These are phyloP conservation scores for Jaculus jaculus DNA, from an alignment of 2,113 vertebrate species.

Conservation along the genomic window DNA sequence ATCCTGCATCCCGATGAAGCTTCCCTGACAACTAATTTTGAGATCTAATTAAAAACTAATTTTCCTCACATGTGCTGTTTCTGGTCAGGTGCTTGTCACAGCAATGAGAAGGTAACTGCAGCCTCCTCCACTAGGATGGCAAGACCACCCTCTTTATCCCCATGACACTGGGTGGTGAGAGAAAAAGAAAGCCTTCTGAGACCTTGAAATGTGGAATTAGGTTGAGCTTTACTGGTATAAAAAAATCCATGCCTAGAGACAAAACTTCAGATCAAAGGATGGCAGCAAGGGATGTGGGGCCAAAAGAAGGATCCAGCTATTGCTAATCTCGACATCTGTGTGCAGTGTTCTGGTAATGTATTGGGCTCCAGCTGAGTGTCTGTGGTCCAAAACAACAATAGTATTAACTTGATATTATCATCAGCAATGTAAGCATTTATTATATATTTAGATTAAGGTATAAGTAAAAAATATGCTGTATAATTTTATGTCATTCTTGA, in stretches of 20 bases:
- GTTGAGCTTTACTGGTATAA: neutral
- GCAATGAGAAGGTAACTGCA: too few relatives aligned
- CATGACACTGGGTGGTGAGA: neutral
- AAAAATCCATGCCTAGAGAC: neutral
- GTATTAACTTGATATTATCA: neutral
- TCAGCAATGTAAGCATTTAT: neutral
- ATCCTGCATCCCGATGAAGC: too few relatives aligned
- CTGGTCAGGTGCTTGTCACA: too few relatives aligned
- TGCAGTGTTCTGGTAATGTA: neutral
- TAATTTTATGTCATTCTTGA: neutral
- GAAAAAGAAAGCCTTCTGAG: neutral
- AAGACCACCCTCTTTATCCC: too few relatives aligned
- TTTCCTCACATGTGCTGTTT: too few relatives aligned
- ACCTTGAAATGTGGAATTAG: neutral
- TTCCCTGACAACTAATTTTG: too few relatives aligned
- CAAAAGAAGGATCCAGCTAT: neutral
- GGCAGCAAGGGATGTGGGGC: rapidly evolving
- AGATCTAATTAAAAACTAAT: too few relatives aligned
- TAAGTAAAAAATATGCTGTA: neutral
- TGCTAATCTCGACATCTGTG: neutral
- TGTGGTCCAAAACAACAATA: neutral
- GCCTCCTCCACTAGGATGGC: neutral
- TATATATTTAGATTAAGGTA: neutral
- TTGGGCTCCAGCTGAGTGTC: neutral
- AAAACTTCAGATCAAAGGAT: neutral